Percentiles rank a stretch among this genome's conserved stretches.
phyloP scores from a whole-genome alignment of 1,140 invertebrate genomes.

The Drosophila ambigua region DNA sequence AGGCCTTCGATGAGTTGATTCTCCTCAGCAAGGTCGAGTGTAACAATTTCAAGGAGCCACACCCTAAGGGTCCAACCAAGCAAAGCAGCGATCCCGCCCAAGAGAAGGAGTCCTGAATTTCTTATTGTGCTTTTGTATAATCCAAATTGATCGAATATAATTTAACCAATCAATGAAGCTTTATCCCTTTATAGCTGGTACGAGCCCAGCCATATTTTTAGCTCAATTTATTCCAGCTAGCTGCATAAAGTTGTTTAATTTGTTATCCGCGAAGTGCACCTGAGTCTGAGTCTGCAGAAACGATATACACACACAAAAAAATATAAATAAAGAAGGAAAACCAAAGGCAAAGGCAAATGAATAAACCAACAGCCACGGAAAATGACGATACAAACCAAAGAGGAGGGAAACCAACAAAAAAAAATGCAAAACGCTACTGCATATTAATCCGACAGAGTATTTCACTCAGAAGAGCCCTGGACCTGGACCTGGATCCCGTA shows the following conservation, averaged over 20 bases:
- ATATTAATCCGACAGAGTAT: slow-evolving; percentile 82
- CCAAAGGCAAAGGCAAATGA: slow-evolving; percentile 63
- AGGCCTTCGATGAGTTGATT: slow-evolving; percentile 46
- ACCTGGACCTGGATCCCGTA: slow-evolving; percentile 4
- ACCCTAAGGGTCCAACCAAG: background rate
- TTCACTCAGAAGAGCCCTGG: slow-evolving; percentile 56
- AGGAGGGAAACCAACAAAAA: slow-evolving; percentile 24
- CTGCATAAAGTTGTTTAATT: slow-evolving; percentile 79
- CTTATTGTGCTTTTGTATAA: background rate
- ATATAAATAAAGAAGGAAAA: slow-evolving; percentile 16
- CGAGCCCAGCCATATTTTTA: slow-evolving; percentile 31
- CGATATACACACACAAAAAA: slow-evolving; percentile 5
- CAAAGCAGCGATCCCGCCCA: no score
- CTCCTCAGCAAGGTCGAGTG: slow-evolving; percentile 39
- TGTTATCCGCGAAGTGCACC: slow-evolving; percentile 79
- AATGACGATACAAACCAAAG: slow-evolving; percentile 53
- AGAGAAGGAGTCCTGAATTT: no score
- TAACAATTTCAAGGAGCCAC: background rate
- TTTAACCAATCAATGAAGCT: no score
- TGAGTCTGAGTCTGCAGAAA: slow-evolving; percentile 52
- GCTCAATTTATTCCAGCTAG: slow-evolving; percentile 53
- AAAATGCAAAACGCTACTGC: slow-evolving; percentile 75
- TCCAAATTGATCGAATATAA: background rate
- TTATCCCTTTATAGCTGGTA: background rate
- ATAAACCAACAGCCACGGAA: slow-evolving; percentile 67